Percentiles rank a stretch among this genome's conserved stretches.
Conservation (phyloP, 2,113 vertebrate genomes). For the Benitochromis conjunctus region DNA sequence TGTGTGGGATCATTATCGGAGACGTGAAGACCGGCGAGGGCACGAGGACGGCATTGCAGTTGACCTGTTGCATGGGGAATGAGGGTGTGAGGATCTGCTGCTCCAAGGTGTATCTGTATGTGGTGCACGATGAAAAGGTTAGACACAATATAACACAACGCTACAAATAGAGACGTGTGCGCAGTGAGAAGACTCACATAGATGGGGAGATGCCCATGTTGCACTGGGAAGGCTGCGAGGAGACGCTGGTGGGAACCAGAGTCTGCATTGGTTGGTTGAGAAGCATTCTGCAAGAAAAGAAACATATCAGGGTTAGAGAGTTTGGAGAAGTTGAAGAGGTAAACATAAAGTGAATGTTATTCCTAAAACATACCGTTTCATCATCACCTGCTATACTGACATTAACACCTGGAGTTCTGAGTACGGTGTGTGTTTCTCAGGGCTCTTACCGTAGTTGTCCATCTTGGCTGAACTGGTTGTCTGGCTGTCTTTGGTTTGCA, state of each 20-base stretch:
- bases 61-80: constrained; percentile 69
- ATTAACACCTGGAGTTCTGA: neutral
- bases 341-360: neutral
- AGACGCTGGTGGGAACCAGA: constrained; percentile 66
- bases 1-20: constrained; percentile 74
- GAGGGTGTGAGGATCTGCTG: constrained; percentile 72
- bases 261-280: constrained; percentile 78
- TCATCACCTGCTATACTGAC: neutral
- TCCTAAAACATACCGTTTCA: neutral
- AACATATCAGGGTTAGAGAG: neutral
- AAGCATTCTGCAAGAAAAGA: constrained; percentile 67
- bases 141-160: neutral
- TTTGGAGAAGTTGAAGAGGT: neutral
- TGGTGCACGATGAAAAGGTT: neutral
- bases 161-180: neutral
- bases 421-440: neutral
- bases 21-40: constrained; percentile 72
- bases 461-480: constrained; percentile 70
- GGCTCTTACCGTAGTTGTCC: constrained; percentile 73
- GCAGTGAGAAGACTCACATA: constrained; percentile 55
- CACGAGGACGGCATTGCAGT: constrained; percentile 64
- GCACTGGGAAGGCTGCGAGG: constrained; percentile 71
- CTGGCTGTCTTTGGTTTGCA: constrained; percentile 67
- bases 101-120: constrained; percentile 76
- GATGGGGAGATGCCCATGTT: constrained; percentile 70